These are phyloP conservation scores for Teleiodes luculella DNA, from an alignment of 2,888 invertebrate genomes.

Conservation along the genomic window DNA sequence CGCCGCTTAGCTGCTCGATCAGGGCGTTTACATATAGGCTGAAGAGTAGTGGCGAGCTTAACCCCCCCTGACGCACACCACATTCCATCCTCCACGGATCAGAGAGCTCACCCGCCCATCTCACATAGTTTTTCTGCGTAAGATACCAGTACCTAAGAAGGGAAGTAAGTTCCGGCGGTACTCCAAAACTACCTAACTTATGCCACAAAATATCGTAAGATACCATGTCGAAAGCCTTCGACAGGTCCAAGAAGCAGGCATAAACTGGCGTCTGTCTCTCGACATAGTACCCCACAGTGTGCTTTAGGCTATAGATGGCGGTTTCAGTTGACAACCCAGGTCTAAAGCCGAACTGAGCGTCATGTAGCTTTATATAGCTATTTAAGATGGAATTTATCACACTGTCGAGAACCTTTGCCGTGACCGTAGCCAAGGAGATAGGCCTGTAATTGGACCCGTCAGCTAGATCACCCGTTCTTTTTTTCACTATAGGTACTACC, in stretches of 20 bases:
- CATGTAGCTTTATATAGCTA: not conserved
- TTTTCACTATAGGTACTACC: too few relatives aligned
- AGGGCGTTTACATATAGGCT: not conserved
- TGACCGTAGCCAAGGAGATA: not conserved
- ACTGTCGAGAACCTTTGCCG: not conserved
- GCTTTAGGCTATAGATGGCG: not conserved
- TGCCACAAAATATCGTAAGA: not conserved
- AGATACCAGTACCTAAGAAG: not conserved
- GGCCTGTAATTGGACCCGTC: too few relatives aligned
- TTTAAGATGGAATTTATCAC: not conserved
- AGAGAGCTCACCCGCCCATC: not conserved
- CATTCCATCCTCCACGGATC: not conserved
- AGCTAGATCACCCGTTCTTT: too few relatives aligned
- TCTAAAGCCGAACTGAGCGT: conserved; percentile 1
- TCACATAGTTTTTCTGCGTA: not conserved
- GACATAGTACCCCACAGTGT: not conserved
- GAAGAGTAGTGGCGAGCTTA: not conserved
- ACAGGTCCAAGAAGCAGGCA: too few relatives aligned
- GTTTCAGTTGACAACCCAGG: not conserved
- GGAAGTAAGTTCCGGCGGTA: not conserved
- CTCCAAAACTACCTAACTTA: not conserved
- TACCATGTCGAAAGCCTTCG: not conserved
- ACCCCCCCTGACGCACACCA: not conserved
- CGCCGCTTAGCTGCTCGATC: not conserved
- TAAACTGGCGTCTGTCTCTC: not conserved